Evolutionary conservation across 2,888 invertebrate genomes (phyloP).

Genomic region (Zygogramma bicolorata): DNA sequence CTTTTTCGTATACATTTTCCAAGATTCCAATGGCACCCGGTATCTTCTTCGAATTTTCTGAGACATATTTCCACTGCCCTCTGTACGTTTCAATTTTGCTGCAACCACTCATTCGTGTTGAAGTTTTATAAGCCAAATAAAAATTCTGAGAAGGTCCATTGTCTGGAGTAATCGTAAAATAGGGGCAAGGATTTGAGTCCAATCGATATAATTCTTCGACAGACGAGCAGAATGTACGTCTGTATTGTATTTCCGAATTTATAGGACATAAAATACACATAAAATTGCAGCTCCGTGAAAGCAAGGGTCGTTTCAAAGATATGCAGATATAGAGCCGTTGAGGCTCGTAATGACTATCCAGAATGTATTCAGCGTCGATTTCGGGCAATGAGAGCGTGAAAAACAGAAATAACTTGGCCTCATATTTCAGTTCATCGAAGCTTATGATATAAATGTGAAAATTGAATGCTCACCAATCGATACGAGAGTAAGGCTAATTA

Average conservation of each 20-base stretch:
- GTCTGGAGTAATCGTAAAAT: not conserved
- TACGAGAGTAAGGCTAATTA: too few relatives aligned
- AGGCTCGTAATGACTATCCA: conserved; percentile 2
- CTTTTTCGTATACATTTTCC: too few relatives aligned
- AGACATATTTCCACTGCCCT: too few relatives aligned
- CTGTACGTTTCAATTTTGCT: too few relatives aligned
- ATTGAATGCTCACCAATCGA: too few relatives aligned
- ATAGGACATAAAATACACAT: conserved; percentile 9
- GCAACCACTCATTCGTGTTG: not conserved
- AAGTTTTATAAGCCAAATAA: not conserved
- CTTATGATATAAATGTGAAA: not conserved
- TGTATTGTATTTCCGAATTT: conserved; percentile 11
- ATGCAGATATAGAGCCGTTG: conserved; percentile 7
- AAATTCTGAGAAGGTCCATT: not conserved
- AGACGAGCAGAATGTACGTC: not conserved
- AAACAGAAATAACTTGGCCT: not conserved
- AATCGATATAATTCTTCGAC: conserved; percentile 12
- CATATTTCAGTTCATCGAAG: not conserved
- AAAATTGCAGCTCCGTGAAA: conserved; percentile 6
- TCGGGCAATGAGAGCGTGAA: not conserved
- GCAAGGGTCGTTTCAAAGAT: conserved; percentile 8
- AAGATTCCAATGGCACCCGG: too few relatives aligned
- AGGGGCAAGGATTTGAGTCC: not conserved
- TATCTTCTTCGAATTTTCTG: too few relatives aligned
- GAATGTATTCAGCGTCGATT: not conserved